phyloP scores from a whole-genome alignment of 2,113 vertebrate species.

The Serinus canaria region DNA sequence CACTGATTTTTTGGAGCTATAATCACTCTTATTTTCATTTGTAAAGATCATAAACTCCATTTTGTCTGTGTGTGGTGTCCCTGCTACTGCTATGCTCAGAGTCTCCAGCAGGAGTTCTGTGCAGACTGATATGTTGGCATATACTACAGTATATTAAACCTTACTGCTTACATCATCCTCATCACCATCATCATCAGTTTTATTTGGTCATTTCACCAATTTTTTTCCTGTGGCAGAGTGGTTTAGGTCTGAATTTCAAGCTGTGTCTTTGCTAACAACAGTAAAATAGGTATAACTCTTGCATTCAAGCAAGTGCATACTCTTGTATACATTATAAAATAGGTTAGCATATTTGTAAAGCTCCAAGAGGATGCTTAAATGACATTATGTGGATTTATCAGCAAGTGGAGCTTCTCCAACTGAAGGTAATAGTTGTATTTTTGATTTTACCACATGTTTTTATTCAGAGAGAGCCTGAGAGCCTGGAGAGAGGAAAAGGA shows the following conservation, averaged over 20 bases:
- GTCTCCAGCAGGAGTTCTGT: neutral
- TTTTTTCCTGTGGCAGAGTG: neutral
- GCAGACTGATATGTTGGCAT: neutral
- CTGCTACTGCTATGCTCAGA: neutral
- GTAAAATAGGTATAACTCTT: neutral
- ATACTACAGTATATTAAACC: neutral
- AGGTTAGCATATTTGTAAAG: neutral
- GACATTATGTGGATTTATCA: neutral
- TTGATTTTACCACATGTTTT: neutral
- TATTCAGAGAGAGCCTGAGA: neutral
- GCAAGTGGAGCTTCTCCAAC: neutral
- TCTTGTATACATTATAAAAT: neutral
- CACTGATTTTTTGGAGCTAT: neutral
- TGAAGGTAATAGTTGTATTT: neutral
- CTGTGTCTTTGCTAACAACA: neutral
- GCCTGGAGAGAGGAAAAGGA: neutral
- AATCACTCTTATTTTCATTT: neutral
- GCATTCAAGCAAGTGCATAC: neutral
- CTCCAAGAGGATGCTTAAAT: neutral
- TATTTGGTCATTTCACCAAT: neutral
- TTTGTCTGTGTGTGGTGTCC: neutral
- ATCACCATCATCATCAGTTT: neutral
- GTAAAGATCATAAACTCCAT: neutral
- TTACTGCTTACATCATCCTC: neutral
- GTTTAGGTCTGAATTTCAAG: neutral